These are phyloP conservation scores for Danionella cerebrum DNA, from an alignment of 2,113 vertebrate species.

Conservation along the genomic window DNA sequence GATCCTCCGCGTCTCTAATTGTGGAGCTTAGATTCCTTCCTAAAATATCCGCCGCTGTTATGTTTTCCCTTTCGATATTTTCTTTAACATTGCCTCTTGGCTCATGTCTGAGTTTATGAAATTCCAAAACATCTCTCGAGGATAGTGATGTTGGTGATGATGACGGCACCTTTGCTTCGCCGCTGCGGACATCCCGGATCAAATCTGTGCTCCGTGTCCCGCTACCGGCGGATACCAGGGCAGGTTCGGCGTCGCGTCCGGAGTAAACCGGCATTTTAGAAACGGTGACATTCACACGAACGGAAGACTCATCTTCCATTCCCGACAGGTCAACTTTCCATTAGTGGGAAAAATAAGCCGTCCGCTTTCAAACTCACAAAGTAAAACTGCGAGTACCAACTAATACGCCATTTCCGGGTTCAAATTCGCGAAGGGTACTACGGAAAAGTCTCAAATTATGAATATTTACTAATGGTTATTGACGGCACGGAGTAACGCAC, in stretches of 20 bases:
- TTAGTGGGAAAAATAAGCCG: conserved; percentile 37
- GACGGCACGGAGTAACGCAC: neutral
- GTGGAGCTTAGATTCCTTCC: conserved; percentile 52
- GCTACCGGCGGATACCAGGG: conserved; percentile 45
- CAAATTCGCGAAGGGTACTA: conserved; percentile 2
- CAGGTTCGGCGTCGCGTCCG: conserved; percentile 49
- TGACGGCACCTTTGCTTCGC: conserved; percentile 14
- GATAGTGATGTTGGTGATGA: neutral
- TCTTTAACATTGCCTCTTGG: conserved; percentile 36
- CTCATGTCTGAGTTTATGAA: conserved; percentile 29
- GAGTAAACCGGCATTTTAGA: conserved; percentile 56
- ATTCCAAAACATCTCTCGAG: conserved; percentile 28
- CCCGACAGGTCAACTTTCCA: conserved; percentile 62
- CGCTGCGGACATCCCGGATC: conserved; percentile 31
- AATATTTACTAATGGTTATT: neutral
- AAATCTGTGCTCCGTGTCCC: conserved; percentile 46
- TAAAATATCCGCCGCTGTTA: conserved; percentile 50
- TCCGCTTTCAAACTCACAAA: conserved; percentile 33
- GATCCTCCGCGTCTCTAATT: conserved; percentile 15
- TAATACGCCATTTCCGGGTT: conserved; percentile 71
- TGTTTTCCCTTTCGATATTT: conserved; percentile 44
- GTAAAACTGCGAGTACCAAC: conserved; percentile 55
- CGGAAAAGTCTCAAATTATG: neutral
- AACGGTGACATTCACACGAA: conserved; percentile 47
- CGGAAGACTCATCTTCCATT: conserved; percentile 77